Percentiles rank a stretch among this genome's conserved stretches.
Evolutionary conservation across 2,113 vertebrate genomes (phyloP).

Genomic region (Ailurus styani): DNA sequence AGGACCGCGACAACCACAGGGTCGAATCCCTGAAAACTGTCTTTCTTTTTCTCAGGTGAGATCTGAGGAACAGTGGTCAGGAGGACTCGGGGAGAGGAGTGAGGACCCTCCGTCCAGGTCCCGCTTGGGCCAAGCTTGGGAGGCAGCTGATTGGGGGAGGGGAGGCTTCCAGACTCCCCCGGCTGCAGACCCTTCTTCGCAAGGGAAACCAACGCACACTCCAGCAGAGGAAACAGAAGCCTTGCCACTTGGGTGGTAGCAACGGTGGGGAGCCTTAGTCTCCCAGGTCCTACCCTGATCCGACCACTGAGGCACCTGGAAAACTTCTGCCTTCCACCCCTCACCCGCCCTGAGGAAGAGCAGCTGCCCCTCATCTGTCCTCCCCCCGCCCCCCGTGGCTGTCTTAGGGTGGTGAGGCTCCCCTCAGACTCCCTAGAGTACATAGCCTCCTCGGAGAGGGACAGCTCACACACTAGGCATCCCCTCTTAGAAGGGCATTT

Average conservation of each 20-base stretch:
- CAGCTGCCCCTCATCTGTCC: background rate
- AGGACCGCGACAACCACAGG: constrained; percentile 68
- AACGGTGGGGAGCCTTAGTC: background rate
- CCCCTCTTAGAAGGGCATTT: background rate
- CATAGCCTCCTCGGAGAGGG: background rate
- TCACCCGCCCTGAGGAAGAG: background rate
- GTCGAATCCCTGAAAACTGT: constrained; percentile 82
- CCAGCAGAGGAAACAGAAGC: background rate
- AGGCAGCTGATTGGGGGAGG: accelerated
- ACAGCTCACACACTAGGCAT: background rate
- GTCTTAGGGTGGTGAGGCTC: background rate
- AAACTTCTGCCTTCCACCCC: background rate
- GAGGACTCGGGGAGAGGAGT: background rate
- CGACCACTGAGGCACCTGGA: background rate
- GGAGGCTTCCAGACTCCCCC: accelerated
- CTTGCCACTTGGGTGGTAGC: no score
- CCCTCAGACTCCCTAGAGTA: background rate
- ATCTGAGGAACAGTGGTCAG: background rate
- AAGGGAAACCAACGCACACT: background rate
- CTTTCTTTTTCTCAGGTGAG: constrained; percentile 96
- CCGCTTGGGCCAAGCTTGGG: background rate
- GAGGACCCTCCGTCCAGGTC: background rate
- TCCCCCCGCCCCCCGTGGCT: background rate
- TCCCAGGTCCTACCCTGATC: background rate
- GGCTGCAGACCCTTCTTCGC: background rate